Conservation (phyloP, 23 tunicate genomes). For the Ascidia mentula region DNA sequence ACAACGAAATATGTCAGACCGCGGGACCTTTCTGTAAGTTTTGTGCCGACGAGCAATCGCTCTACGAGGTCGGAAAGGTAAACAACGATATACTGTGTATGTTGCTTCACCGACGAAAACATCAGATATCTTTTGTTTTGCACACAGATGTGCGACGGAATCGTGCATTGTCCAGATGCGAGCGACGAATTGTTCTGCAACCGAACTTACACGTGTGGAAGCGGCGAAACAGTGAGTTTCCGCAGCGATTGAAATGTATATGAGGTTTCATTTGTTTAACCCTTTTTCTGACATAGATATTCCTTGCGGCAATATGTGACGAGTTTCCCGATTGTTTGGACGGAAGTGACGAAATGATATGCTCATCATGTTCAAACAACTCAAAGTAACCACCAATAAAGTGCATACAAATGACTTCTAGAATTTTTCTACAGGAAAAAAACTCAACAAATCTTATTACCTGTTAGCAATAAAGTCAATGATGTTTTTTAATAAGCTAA, state of each 20-base stretch:
- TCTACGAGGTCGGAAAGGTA: background rate
- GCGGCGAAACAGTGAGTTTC: background rate
- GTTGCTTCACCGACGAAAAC: background rate
- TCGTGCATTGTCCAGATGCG: constrained; percentile 29
- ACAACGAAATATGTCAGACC: background rate
- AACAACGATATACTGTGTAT: background rate
- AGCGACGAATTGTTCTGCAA: constrained; percentile 27
- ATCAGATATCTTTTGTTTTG: background rate
- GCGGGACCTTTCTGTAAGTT: background rate
- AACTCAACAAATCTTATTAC: no score
- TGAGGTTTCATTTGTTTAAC: no score
- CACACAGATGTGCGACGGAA: constrained; percentile 40
- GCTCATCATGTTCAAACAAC: background rate
- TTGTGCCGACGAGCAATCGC: background rate
- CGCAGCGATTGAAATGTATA: no score
- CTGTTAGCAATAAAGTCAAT: no score
- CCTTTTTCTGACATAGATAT: no score
- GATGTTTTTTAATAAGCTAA: no score
- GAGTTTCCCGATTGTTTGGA: constrained; percentile 1
- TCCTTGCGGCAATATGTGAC: background rate
- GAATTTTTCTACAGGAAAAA: no score
- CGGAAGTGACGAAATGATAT: constrained; percentile 16
- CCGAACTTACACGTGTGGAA: background rate
- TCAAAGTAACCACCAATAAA: background rate
- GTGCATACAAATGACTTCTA: no score